Evolutionary conservation across 2,888 invertebrate species (phyloP).

Genomic region (Rutpela maculata): DNA sequence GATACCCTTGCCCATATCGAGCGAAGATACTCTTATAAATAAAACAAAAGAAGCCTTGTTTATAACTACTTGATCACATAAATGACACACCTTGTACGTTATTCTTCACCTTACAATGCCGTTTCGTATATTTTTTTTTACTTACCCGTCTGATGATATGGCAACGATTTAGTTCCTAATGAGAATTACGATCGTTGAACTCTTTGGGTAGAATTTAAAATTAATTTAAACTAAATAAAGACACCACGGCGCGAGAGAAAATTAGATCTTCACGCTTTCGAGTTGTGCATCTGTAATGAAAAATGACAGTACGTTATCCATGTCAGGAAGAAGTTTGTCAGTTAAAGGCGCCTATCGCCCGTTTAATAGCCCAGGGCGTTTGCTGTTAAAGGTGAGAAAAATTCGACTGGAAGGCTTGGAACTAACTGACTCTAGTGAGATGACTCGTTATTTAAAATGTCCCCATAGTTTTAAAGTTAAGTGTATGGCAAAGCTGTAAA

Average conservation of each 20-base stretch:
- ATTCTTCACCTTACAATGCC: constrained; percentile 7
- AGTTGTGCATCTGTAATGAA: background rate
- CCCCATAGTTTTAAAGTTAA: no score
- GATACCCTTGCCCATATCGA: no score
- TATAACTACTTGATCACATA: background rate
- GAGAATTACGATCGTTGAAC: constrained; percentile 26
- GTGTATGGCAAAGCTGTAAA: no score
- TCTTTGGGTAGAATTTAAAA: background rate
- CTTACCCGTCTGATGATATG: background rate
- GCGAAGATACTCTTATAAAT: no score
- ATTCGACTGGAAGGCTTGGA: background rate
- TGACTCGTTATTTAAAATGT: no score
- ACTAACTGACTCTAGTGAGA: no score
- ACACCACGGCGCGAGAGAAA: constrained; percentile 1
- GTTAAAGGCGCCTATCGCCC: background rate
- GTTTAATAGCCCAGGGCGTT: background rate
- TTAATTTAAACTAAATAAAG: constrained; percentile 10
- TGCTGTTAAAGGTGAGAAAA: background rate
- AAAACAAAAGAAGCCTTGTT: background rate
- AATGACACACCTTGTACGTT: background rate
- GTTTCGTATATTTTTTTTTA: background rate
- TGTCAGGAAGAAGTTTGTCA: background rate
- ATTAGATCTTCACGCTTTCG: background rate
- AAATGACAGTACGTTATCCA: background rate
- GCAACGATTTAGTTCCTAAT: constrained; percentile 21